Conservation (phyloP, 2,797 vertebrate species). For the Megaceryle alcyon region DNA sequence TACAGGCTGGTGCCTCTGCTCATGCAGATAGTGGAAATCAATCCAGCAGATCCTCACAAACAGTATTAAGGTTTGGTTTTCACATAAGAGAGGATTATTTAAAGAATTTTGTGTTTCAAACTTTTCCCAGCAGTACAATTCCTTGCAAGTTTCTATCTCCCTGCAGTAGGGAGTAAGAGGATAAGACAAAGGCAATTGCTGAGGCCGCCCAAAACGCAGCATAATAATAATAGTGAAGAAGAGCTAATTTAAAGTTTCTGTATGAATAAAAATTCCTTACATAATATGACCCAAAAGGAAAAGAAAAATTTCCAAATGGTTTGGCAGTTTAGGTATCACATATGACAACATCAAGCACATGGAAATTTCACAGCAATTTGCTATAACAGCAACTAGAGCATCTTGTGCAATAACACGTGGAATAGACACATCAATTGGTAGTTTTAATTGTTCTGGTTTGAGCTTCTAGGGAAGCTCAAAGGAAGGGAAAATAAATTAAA, state of each 20-base stretch:
- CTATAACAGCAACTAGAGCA: neutral
- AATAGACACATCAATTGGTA: neutral
- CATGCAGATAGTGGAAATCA: neutral
- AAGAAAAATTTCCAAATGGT: neutral
- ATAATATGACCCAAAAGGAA: neutral
- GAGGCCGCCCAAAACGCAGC: neutral
- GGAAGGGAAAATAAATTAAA: too few species aligned
- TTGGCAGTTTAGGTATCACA: neutral
- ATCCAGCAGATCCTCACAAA: neutral
- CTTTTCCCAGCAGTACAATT: neutral
- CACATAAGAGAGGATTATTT: neutral
- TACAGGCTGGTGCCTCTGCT: neutral
- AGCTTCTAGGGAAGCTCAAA: neutral
- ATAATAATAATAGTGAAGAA: fast-evolving
- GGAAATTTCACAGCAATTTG: neutral
- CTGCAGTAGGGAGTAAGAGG: neutral
- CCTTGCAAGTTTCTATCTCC: neutral
- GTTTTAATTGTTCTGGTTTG: neutral
- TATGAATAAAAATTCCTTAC: neutral
- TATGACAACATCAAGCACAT: neutral
- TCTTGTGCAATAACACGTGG: neutral
- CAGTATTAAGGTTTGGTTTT: neutral
- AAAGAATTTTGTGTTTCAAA: neutral
- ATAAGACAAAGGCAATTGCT: neutral
- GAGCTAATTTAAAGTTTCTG: neutral